These are phyloP conservation scores for Rhyacophila brunnea DNA, from an alignment of 1,140 invertebrate genomes.

Conservation along the genomic window DNA sequence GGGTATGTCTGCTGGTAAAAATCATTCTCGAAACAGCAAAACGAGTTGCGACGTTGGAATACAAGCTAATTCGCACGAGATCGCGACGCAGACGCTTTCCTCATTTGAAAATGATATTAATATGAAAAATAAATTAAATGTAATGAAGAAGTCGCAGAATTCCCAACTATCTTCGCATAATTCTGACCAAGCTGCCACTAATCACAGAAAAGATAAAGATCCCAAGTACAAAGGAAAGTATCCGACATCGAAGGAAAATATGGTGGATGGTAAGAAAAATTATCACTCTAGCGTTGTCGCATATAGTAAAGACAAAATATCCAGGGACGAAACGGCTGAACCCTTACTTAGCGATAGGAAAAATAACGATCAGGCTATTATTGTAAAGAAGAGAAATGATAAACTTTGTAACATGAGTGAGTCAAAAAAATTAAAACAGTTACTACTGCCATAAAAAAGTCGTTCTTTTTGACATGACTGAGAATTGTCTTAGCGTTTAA, in stretches of 20 bases:
- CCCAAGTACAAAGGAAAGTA: conserved; percentile 29
- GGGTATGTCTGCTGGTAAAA: conserved; percentile 52
- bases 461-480: neutral
- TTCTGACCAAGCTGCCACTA: conserved; percentile 13
- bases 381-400: conserved; percentile 26
- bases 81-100: conserved; percentile 56
- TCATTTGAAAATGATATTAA: conserved; percentile 29
- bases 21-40: conserved; percentile 51
- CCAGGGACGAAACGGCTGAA: conserved; percentile 19
- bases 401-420: conserved; percentile 40
- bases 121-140: conserved; percentile 22
- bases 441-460: conserved; percentile 41
- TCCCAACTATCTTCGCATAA: conserved; percentile 5
- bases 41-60: conserved; percentile 55
- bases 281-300: conserved; percentile 11
- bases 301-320: neutral
- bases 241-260: conserved; percentile 35
- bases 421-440: conserved; percentile 47
- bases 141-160: conserved; percentile 25
- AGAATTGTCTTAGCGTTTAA: too few species aligned
- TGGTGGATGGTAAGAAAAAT: conserved; percentile 15
- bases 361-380: conserved; percentile 33
- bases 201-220: conserved; percentile 38
- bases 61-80: conserved; percentile 61
- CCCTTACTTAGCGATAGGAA: conserved; percentile 16